Percentiles rank a stretch among this genome's conserved stretches.
These are phyloP conservation scores for Dicroscelio sp. DNA, from an alignment of 2,888 invertebrate genomes.

Conservation along the genomic window DNA sequence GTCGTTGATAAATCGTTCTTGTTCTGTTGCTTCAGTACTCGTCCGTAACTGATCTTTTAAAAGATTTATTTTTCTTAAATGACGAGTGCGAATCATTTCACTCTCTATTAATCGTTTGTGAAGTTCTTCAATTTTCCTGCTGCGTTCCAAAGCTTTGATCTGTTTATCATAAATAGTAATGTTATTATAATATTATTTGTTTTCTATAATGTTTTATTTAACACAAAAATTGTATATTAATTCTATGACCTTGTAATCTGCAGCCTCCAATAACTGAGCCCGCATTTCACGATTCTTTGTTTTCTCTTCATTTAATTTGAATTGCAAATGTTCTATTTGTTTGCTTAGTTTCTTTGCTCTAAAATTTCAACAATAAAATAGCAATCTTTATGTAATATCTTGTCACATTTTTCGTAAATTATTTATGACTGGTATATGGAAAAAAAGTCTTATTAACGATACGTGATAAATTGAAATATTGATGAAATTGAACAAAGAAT, in stretches of 20 bases:
- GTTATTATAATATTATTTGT: too few species aligned
- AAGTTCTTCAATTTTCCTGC: slow-evolving; percentile 96
- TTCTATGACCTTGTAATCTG: slow-evolving; percentile 95
- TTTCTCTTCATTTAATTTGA: slow-evolving; percentile 96
- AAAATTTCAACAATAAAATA: slow-evolving; percentile 17
- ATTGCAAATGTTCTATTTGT: slow-evolving; percentile 96
- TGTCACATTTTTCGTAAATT: too few species aligned
- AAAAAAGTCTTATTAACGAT: too few species aligned
- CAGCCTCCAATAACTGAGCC: slow-evolving; percentile 96
- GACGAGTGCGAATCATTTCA: slow-evolving; percentile 95
- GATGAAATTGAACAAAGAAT: not conserved
- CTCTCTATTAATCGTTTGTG: slow-evolving; percentile 96
- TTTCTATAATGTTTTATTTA: too few species aligned
- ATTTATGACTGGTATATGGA: too few species aligned
- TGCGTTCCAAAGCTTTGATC: slow-evolving; percentile 96
- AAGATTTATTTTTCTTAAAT: slow-evolving; percentile 94
- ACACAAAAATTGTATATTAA: not conserved
- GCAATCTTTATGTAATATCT: too few species aligned
- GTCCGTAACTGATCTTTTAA: slow-evolving; percentile 95
- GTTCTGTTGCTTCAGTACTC: slow-evolving; percentile 94
- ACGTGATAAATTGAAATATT: too few species aligned
- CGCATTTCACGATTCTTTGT: slow-evolving; percentile 96
- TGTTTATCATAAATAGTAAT: slow-evolving; percentile 90
- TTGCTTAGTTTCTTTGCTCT: slow-evolving; percentile 96
- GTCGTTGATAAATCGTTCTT: slow-evolving; percentile 94